phyloP scores from a whole-genome alignment of 2,113 vertebrate species.

The Zosterops lateralis region DNA sequence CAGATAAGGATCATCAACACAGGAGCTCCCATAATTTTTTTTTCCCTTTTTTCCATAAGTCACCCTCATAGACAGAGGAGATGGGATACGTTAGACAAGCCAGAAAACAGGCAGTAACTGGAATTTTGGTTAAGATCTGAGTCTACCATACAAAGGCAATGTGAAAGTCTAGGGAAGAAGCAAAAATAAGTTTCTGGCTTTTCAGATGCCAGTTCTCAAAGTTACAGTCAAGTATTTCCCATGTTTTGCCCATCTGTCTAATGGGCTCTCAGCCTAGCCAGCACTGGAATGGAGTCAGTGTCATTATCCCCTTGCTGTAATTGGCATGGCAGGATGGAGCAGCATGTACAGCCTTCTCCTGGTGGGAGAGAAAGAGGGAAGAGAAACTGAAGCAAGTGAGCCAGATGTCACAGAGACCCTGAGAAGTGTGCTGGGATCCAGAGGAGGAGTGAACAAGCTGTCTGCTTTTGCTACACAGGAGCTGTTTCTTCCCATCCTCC shows the following conservation, averaged over 20 bases:
- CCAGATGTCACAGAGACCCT: conserved; percentile 52
- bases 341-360: conserved; percentile 35
- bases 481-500: neutral
- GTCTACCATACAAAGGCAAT: neutral
- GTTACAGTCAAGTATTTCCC: neutral
- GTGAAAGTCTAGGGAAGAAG: neutral
- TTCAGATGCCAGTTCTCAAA: conserved; percentile 1
- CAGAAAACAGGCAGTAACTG: neutral
- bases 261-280: neutral
- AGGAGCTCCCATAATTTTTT: neutral
- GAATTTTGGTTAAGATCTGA: neutral
- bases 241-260: conserved; percentile 40
- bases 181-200: neutral
- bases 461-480: neutral
- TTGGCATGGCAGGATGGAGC: conserved; percentile 51
- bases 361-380: conserved; percentile 19
- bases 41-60: neutral
- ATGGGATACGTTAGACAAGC: neutral
- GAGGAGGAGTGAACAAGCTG: conserved; percentile 14
- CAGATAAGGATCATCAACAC: neutral
- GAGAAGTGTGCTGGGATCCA: conserved; percentile 11
- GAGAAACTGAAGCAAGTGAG: conserved; percentile 21
- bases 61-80: neutral
- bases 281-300: conserved; percentile 11
- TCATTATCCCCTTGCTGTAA: conserved; percentile 53